These are phyloP conservation scores for Micrasema minimum DNA, from an alignment of 1,140 invertebrate genomes.

Conservation along the genomic window DNA sequence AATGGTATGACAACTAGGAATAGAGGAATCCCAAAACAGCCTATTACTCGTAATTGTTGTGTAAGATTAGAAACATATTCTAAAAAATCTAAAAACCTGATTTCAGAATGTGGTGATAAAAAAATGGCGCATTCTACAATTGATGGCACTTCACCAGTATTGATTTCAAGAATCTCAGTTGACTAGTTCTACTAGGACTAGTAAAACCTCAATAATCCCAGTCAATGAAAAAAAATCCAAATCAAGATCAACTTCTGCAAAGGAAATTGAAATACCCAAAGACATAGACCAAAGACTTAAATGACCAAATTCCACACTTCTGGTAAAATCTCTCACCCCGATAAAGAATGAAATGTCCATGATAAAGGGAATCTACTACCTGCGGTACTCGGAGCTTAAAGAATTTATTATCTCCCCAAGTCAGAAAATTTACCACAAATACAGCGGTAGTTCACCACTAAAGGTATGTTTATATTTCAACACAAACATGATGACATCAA, in stretches of 20 bases:
- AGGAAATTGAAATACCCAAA: no score
- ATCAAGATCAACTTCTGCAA: no score
- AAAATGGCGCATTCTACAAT: background rate
- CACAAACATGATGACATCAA: no score
- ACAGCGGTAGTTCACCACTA: no score
- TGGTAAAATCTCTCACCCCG: constrained; percentile 56
- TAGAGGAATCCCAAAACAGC: no score
- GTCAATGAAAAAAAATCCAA: constrained; percentile 57
- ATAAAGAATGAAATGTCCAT: constrained; percentile 60
- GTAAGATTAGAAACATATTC: no score
- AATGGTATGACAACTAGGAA: no score
- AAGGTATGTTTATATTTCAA: no score
- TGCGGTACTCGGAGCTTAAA: constrained; percentile 57
- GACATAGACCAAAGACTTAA: no score
- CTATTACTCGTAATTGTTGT: no score
- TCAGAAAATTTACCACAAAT: constrained; percentile 46
- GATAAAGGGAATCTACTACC: constrained; percentile 61
- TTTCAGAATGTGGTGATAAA: no score
- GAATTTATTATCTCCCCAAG: constrained; percentile 58
- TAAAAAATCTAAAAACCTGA: no score
- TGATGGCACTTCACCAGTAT: background rate
- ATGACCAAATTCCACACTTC: constrained; percentile 56
- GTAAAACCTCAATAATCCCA: constrained; percentile 55
- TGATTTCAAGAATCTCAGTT: background rate
- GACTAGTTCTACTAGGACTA: background rate